phyloP scores from a whole-genome alignment of 1,140 invertebrate species.

The Sarcophaga peregrina region DNA sequence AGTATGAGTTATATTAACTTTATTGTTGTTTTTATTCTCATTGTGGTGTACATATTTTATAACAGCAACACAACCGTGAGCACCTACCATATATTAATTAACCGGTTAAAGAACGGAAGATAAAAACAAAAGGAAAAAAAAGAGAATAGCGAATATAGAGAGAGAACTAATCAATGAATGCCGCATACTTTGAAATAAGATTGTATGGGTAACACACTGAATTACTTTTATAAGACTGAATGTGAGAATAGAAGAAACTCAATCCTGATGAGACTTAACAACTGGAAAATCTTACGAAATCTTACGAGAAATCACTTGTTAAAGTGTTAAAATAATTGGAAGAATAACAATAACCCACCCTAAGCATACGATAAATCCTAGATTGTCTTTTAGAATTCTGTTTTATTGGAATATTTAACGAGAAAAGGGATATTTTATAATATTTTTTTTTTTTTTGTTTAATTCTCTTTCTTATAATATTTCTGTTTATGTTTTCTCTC shows the following conservation, averaged over 20 bases:
- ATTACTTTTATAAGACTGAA: not conserved
- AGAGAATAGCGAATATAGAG: not conserved
- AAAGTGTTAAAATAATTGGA: not conserved
- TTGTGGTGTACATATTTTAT: not conserved
- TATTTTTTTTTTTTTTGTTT: not conserved
- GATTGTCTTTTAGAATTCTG: not conserved
- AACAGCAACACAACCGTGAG: not conserved
- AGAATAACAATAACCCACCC: not conserved
- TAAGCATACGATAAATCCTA: not conserved
- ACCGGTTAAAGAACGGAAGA: not conserved
- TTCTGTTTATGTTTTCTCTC: no score
- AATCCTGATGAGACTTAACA: not conserved
- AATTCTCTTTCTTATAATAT: no score
- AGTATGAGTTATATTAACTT: slow-evolving; percentile 5
- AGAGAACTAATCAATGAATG: no score
- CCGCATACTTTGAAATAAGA: no score
- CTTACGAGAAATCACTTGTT: not conserved
- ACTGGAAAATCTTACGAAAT: not conserved
- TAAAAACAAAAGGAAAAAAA: not conserved
- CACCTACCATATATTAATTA: not conserved
- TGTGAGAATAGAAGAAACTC: not conserved
- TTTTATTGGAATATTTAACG: no score
- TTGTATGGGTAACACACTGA: no score
- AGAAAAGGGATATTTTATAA: not conserved
- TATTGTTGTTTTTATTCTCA: not conserved